Base-by-base conservation (phyloP, 2,797 vertebrate species). In the Selene dorsalis region DNA sequence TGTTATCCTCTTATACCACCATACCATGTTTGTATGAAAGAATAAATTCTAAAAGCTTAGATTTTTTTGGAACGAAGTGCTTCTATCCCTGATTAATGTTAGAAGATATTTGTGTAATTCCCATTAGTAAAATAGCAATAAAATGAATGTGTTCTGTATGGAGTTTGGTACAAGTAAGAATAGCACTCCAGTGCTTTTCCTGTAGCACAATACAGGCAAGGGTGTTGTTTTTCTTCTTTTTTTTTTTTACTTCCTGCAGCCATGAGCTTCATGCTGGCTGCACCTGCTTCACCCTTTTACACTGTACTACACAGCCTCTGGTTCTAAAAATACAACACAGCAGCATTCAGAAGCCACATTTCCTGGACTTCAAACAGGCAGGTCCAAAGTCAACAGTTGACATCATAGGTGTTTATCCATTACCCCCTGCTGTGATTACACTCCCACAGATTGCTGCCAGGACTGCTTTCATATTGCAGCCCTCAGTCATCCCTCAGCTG, bases 301-400 rank as follows among this genome's bases (percentile, higher is more conserved):
- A 62, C 61, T 52, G 28, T 41, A 61, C 67, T 30, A 28, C 43
- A 24, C 57, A 84, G 65, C 69, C 68, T 56, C 65, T 75, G 47
- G n/a, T 75, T 81, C 72, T 77, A 87, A 62, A 84, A 87, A 87
- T 77, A 89, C 65, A 80, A 57, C 38, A 58, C 75, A 67, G 67
- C 73, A 55, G 35, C 47, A 64, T 76, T 74, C 50, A 82, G 45
- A 43, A 45, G 64, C 41, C 75, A 71, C 52, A 55, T 79, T 87
- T 88, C 80, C 74, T 84, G 77, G 53, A 88, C 82, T 77, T 87
- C 18, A 86, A 79, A 76, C 62, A 50, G 41, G 14, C 45, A 64
- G 65, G 66, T 83, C 73, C 74, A 87, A 84, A 85, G 79, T 83
- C 78, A 79, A 79, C 68, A 57, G 67, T 26, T 80, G 80, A 86